Base-by-base conservation (phyloP, 2,888 invertebrate genomes). In the Pristionchus exspectatus region DNA sequence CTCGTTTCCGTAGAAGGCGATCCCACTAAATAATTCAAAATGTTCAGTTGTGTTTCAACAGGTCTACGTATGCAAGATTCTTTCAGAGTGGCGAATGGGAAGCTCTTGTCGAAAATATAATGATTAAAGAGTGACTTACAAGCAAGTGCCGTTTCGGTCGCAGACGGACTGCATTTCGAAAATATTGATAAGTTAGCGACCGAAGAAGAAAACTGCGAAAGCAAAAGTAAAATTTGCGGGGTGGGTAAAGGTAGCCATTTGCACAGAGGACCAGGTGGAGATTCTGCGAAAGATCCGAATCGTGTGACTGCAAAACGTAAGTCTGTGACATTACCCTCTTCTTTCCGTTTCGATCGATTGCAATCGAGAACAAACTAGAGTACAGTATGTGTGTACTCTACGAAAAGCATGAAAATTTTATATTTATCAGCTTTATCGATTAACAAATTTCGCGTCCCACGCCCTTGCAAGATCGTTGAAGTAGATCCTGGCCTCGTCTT, bases 1-100 rank as follows among this genome's bases (percentile, higher is more conserved):
- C 44, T 77, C 77, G 44, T 77, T n/a, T 7, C 77, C 77, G 21
- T 77, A 77, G 44, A n/a, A 38, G 4, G 77, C 77, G 44, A 77
- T 44, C 0, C 77, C 77, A n/a, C 77, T 77, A 77, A 77, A 21
- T 56, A 10, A 3, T 16, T n/a, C n/a, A n/a, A n/a, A n/a, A n/a
- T 56, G 3, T 56, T 56, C 21, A 56, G 18, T 4, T 56, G 5
- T 0, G 14, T 56, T 56, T 77, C 24, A 77, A n/a, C 5, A 21
- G 21, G 3, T 72, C 33, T n/a, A 66, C 66, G 24, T 66, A 66
- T 1, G 3, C 38, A 5, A 59, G 14, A 59, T 59, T 59, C 59
- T 59, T 21, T 4, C 14, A 21, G 21, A 59, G 7, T 7, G 59
- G 24, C 63, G 18, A 63, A 12, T 63, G 63, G 2, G 21, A 63